A percentile compares a stretch with the other conserved stretches of the same genome.
Evolutionary conservation across 2,888 invertebrate species (phyloP).

Genomic region (Lithophane socia): DNA sequence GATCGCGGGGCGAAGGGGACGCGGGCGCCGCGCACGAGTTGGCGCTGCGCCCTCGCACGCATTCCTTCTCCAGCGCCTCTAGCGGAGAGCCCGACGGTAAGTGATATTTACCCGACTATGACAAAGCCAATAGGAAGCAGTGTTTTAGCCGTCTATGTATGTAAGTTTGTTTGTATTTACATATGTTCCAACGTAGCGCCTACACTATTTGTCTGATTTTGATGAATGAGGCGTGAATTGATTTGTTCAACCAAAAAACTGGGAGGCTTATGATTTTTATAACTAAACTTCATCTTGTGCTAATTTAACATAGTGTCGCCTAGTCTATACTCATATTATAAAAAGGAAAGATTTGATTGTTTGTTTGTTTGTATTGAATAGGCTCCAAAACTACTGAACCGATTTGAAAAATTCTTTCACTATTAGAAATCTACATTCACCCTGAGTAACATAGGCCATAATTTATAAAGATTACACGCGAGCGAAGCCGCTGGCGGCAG

Average conservation of each 20-base stretch:
- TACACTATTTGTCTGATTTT: background rate
- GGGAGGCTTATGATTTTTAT: background rate
- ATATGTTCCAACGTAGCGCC: background rate
- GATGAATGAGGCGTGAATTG: background rate
- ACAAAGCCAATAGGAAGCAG: background rate
- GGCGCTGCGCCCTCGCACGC: constrained; percentile 78
- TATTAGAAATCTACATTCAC: no score
- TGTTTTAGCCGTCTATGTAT: background rate
- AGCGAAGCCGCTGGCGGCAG: no score
- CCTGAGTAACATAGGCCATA: no score
- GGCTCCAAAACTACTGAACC: no score
- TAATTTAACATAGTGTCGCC: background rate
- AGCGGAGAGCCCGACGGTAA: constrained; percentile 84
- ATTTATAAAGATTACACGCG: no score
- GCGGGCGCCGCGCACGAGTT: constrained; percentile 74
- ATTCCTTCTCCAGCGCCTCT: constrained; percentile 86
- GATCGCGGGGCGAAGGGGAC: constrained; percentile 75
- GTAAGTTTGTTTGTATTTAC: background rate
- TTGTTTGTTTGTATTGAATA: no score
- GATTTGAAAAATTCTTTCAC: no score
- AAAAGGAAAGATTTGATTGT: no score
- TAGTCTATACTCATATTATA: no score
- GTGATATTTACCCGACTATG: background rate
- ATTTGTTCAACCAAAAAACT: background rate
- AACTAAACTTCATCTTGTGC: background rate